These are phyloP conservation scores for Chrysotoxum bicinctum DNA, from an alignment of 2,888 invertebrate species.

Conservation along the genomic window DNA sequence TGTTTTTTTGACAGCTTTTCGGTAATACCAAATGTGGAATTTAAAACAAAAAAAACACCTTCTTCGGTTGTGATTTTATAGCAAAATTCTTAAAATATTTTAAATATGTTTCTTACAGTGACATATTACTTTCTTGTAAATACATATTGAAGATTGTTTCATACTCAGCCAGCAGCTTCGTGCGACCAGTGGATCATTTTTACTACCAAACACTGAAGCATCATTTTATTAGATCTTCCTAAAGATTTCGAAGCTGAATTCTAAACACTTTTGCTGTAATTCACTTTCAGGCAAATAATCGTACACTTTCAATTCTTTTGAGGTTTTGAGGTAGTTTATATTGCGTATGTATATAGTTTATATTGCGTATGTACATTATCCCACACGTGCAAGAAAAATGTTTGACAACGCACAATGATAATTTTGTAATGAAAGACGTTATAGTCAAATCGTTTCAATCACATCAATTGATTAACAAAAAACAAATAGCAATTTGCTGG, in stretches of 20 bases:
- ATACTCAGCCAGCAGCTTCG: not conserved
- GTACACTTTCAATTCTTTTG: conserved; percentile 49
- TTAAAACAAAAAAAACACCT: too few relatives aligned
- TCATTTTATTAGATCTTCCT: not conserved
- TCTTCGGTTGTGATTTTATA: too few relatives aligned
- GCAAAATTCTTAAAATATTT: too few relatives aligned
- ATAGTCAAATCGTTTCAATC: not conserved
- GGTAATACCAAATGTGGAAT: too few relatives aligned
- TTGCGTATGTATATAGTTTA: not conserved
- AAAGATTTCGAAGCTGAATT: not conserved
- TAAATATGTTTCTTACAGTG: too few relatives aligned
- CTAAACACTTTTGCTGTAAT: not conserved
- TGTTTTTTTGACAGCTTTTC: too few relatives aligned
- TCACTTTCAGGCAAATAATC: conserved; percentile 18
- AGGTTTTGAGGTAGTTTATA: conserved; percentile 18
- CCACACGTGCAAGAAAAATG: not conserved
- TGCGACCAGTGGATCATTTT: not conserved
- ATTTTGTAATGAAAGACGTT: not conserved
- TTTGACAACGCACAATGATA: not conserved
- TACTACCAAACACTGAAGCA: too few relatives aligned
- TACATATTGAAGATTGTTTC: too few relatives aligned
- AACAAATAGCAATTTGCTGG: not conserved
- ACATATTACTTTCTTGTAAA: too few relatives aligned
- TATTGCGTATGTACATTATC: not conserved
- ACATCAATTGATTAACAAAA: not conserved